Evolutionary conservation across 2,888 invertebrate genomes (phyloP).

Genomic region (Tiliacea citrago): DNA sequence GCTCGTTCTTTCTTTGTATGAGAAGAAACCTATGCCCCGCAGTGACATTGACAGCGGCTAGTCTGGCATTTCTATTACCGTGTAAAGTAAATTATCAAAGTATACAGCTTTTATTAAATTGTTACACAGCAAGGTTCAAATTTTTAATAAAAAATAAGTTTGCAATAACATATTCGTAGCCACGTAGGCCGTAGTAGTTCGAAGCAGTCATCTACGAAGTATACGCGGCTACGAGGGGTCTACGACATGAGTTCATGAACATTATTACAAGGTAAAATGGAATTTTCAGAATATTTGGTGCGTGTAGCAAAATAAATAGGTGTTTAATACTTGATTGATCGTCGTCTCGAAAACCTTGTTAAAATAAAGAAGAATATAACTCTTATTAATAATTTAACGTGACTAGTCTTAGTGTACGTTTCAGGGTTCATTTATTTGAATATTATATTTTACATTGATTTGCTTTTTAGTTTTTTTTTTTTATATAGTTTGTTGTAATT

Average conservation of each 20-base stretch:
- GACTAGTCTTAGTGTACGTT: not conserved
- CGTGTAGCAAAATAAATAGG: slow-evolving; percentile 19
- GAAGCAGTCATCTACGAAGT: slow-evolving; percentile 7
- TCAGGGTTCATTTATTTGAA: not conserved
- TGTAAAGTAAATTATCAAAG: no score
- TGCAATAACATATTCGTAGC: slow-evolving; percentile 19
- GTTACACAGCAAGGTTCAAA: not conserved
- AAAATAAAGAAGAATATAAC: not conserved
- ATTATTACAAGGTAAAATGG: slow-evolving; percentile 26
- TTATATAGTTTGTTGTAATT: no score
- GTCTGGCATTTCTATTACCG: no score
- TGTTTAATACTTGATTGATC: slow-evolving; percentile 16
- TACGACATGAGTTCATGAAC: slow-evolving; percentile 5
- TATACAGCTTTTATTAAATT: slow-evolving; percentile 9
- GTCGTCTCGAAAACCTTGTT: not conserved
- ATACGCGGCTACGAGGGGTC: slow-evolving; percentile 34
- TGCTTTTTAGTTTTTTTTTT: no score
- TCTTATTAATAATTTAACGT: not conserved
- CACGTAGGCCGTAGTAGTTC: slow-evolving; percentile 23
- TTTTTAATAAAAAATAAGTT: slow-evolving; percentile 30
- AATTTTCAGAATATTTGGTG: slow-evolving; percentile 26
- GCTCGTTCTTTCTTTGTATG: no score
- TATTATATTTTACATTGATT: not conserved
- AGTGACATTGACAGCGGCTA: no score
- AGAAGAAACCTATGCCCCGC: no score